These are phyloP conservation scores for Chrysochloris asiatica DNA, from an alignment of 2,113 vertebrate species.

Conservation along the genomic window DNA sequence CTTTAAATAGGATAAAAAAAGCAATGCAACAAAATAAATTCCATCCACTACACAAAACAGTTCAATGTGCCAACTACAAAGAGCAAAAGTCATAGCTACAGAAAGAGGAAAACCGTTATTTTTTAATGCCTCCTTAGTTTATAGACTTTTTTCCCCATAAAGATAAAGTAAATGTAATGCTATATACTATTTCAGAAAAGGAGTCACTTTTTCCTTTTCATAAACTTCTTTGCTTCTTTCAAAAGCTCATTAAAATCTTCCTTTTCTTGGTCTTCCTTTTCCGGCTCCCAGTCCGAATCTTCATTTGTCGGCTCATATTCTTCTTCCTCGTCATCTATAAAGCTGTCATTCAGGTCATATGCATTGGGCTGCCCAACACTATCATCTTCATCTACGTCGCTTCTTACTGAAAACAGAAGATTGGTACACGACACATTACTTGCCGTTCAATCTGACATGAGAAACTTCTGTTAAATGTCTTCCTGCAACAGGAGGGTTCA, in stretches of 20 bases:
- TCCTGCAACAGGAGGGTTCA: background rate
- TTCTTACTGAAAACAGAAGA: constrained; percentile 75
- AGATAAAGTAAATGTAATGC: constrained; percentile 5
- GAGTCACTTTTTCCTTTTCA: constrained; percentile 82
- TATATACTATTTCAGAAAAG: background rate
- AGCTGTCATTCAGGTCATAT: constrained; percentile 79
- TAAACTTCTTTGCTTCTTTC: constrained; percentile 81
- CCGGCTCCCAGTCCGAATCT: constrained; percentile 88
- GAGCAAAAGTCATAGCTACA: constrained; percentile 44
- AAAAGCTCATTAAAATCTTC: constrained; percentile 82
- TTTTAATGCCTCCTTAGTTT: background rate
- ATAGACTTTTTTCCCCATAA: background rate
- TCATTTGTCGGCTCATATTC: constrained; percentile 84
- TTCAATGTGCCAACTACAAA: background rate
- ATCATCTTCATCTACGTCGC: constrained; percentile 45
- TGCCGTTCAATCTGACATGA: background rate
- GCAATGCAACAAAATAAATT: constrained; percentile 14
- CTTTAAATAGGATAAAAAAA: constrained; percentile 22
- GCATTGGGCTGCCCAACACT: constrained; percentile 70
- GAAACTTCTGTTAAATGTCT: background rate
- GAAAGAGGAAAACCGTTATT: constrained; percentile 19
- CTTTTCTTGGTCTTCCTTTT: constrained; percentile 80
- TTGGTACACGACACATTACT: background rate
- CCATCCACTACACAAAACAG: background rate
- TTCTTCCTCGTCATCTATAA: constrained; percentile 85